These are phyloP conservation scores for Cordilura impudica DNA, from an alignment of 2,888 invertebrate genomes.

Conservation along the genomic window DNA sequence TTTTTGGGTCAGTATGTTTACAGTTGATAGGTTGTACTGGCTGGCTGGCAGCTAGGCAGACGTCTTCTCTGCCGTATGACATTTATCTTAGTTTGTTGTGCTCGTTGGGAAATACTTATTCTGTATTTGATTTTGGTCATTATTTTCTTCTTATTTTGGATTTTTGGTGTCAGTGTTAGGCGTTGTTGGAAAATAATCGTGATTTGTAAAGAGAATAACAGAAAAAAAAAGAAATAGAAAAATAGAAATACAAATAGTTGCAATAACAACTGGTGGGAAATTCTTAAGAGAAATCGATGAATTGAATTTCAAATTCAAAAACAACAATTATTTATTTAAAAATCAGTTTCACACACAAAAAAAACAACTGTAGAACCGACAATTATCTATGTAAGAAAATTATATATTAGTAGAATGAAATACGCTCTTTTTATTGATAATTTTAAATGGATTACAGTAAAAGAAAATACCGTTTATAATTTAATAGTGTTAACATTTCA, in stretches of 20 bases:
- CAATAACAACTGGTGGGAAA: slow-evolving; percentile 55
- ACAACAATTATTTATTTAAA: slow-evolving; percentile 37
- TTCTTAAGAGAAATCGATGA: slow-evolving; percentile 50
- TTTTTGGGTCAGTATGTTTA: slow-evolving; percentile 62
- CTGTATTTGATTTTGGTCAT: slow-evolving; percentile 57
- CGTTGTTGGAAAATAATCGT: slow-evolving; percentile 47
- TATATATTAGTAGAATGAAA: no score
- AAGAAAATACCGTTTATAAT: no score
- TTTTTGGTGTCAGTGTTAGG: slow-evolving; percentile 62
- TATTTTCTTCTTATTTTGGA: slow-evolving; percentile 60
- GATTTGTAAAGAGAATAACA: neutral
- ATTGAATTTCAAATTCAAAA: slow-evolving; percentile 23
- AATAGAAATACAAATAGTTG: no score
- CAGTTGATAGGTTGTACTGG: slow-evolving; percentile 59
- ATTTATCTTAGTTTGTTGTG: neutral
- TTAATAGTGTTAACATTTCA: no score
- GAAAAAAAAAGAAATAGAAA: slow-evolving; percentile 13
- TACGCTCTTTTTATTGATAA: neutral
- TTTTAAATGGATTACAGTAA: neutral
- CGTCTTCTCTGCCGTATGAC: neutral
- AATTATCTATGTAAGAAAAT: no score
- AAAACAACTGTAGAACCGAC: neutral
- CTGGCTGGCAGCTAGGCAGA: neutral
- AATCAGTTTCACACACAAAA: neutral
- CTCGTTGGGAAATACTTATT: neutral